phyloP scores from a whole-genome alignment of 1,140 invertebrate genomes.

The Panagrolaimus sp. region DNA sequence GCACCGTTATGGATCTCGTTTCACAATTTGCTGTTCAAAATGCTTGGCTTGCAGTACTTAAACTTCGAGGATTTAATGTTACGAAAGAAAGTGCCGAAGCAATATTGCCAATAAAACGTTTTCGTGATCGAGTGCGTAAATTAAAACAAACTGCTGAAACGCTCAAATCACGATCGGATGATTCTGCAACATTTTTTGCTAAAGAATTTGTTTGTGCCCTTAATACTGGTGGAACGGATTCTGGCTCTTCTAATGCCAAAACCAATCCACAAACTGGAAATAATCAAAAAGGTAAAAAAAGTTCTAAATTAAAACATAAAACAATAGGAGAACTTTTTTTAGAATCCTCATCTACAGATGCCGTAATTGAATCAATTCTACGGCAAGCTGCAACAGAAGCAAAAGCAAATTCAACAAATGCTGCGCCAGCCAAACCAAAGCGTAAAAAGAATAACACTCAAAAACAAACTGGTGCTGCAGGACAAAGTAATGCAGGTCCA shows the following conservation, averaged over 20 bases:
- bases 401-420: background rate
- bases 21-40: constrained; percentile 35
- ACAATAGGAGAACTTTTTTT: background rate
- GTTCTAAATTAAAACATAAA: background rate
- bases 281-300: background rate
- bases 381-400: background rate
- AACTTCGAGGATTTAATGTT: constrained; percentile 37
- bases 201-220: constrained; percentile 24
- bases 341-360: background rate
- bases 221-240: background rate
- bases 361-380: constrained; percentile 4
- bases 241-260: background rate
- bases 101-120: constrained; percentile 19
- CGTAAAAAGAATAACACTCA: constrained; percentile 15
- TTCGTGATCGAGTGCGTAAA: constrained; percentile 34
- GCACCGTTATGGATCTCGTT: constrained; percentile 23
- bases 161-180: constrained; percentile 4
- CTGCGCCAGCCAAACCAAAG: background rate
- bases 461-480: constrained; percentile 11
- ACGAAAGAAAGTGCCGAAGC: constrained; percentile 34
- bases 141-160: constrained; percentile 22
- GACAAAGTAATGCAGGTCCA: constrained; percentile 17
- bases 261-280: background rate
- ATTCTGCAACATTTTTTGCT: constrained; percentile 18
- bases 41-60: constrained; percentile 37